Base-by-base conservation (phyloP, 2,797 vertebrate species). In the Epinephelus coioides region DNA sequence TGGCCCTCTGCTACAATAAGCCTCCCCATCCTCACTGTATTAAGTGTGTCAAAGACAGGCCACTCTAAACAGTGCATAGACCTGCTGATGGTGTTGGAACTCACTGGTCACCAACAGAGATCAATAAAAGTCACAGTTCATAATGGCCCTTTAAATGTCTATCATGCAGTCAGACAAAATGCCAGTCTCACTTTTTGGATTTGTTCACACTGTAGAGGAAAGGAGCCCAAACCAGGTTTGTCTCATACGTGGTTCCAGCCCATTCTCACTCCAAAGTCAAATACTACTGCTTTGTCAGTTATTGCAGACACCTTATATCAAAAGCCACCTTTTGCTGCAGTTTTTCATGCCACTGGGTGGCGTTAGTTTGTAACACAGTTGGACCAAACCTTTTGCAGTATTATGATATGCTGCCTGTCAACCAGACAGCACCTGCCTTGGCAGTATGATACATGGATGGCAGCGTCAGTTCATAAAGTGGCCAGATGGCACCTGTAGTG, bases 71-170 rank as follows among this genome's bases (percentile, higher is more conserved):
- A 64, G 62, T 34, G 72, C 62, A 69, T 65, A 78, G 61, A 73
- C 56, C 53, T 64, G 47, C 71, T 76, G 60, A 67, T 69, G 46
- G 34, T 68, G 77, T 72, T 55, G 50, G 46, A 57, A 25, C 62
- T 78, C 80, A 74, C 34, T 34, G 34, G 34, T 34, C 34, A 34
- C 47, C 38, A 74, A 44, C 27, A 70, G 55, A 76, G 73, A 75
- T 80, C 68, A 76, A 74, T 81, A 70, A 73, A 78, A 82, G 68
- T 76, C 40, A 43, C 55, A 64, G n/a, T 72, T 81, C 67, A 67
- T 69, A 76, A 71, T 27, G 61, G 43, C 54, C 14, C 40, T 66
- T 56, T 65, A 57, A 76, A 67, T 57, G 14, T 18, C n/a, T 23
- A 61, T 54, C 2, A 15, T 34, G 30, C 30, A 34, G 30, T 6